These are phyloP conservation scores for Myotis vivesi DNA, from an alignment of 2,797 vertebrate genomes.

Conservation along the genomic window DNA sequence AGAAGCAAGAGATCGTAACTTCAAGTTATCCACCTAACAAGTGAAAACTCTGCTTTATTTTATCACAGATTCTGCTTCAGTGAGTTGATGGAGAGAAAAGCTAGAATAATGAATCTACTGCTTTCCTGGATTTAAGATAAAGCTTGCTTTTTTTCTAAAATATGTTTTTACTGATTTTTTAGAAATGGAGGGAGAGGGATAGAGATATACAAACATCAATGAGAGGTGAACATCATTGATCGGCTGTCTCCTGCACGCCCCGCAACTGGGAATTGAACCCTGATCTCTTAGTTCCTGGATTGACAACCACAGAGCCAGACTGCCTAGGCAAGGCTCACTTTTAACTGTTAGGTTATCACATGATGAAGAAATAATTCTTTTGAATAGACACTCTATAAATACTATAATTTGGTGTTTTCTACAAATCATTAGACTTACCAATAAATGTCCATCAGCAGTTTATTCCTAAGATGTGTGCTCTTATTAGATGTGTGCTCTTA, in stretches of 20 bases:
- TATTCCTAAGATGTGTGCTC: background rate
- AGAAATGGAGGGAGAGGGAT: no score
- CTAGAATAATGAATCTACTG: background rate
- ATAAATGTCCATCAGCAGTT: background rate
- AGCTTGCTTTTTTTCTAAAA: no score
- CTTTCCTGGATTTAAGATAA: background rate
- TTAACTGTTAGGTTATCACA: background rate
- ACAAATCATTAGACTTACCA: background rate
- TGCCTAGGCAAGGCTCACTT: background rate
- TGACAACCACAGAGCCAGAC: no score
- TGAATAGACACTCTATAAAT: slow-evolving; percentile 44
- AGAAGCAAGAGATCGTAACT: background rate
- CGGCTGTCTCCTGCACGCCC: no score
- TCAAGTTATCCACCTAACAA: background rate
- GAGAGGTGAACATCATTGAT: no score
- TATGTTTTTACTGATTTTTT: no score
- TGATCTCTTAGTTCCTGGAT: no score
- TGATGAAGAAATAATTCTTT: slow-evolving; percentile 50
- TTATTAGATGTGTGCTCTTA: background rate
- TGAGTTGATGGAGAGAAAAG: background rate
- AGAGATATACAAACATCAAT: no score
- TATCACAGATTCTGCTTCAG: background rate
- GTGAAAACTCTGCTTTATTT: background rate
- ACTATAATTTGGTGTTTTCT: slow-evolving; percentile 15
- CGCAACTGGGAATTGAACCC: no score